Conservation (phyloP, 2,888 invertebrate species). For the Dicranocentrus wangi region DNA sequence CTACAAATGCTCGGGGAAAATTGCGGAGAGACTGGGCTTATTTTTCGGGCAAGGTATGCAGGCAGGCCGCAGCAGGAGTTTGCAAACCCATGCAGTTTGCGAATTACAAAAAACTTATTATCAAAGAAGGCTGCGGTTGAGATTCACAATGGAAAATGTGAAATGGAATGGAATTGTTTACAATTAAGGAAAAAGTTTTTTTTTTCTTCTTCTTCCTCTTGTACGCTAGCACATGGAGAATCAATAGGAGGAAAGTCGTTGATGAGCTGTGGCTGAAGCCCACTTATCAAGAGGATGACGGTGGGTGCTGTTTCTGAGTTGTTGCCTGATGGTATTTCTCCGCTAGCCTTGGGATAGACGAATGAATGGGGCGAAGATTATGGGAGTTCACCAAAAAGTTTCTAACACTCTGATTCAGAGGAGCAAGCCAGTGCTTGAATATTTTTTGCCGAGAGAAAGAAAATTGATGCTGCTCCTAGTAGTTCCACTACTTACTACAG, state of each 20-base stretch:
- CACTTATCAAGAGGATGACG: conserved; percentile 41
- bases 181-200: conserved; percentile 14
- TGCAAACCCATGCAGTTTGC: too few species aligned
- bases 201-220: not conserved
- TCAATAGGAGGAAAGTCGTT: conserved; percentile 45
- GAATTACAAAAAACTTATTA: too few species aligned
- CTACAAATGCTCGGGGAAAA: too few species aligned
- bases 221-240: conserved; percentile 46
- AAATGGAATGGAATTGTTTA: conserved; percentile 10
- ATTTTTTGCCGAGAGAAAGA: conserved; percentile 25
- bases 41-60: too few species aligned
- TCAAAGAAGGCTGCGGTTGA: conserved; percentile 13
- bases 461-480: conserved; percentile 29
- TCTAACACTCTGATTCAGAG: conserved; percentile 36
- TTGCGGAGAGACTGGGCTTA: too few species aligned
- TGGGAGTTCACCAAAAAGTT: conserved; percentile 43
- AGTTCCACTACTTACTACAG: conserved; percentile 34
- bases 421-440: conserved; percentile 18
- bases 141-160: not conserved
- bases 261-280: conserved; percentile 38
- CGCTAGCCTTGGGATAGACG: conserved; percentile 20
- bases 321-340: conserved; percentile 21
- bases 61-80: too few species aligned
- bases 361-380: conserved; percentile 48
- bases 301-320: conserved; percentile 13